Evolutionary conservation across 2,888 invertebrate genomes (phyloP), one percentile per base, ranked within the genome.

Genomic region (Craniophora ligustri): DNA sequence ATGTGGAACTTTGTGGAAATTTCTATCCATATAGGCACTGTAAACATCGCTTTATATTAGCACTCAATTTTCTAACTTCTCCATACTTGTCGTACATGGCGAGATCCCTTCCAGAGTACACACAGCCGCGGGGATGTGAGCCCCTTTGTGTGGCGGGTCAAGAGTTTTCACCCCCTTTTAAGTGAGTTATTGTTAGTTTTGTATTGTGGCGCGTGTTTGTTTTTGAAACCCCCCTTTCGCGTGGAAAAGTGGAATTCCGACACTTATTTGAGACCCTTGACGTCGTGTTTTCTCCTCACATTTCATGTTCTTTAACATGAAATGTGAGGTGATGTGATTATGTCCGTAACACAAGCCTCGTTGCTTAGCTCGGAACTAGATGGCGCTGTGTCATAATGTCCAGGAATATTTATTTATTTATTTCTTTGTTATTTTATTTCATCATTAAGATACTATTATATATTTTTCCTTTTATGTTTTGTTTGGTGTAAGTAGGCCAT

Each of bases 161-260:
- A 78, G 74, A 70, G 74, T 74, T 75, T 72, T 76, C 70, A 64
- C 78, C 66, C n/a, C 73, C 69, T 61, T 76, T 62, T 72, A 78
- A 72, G 66, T 72, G 66, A 71, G 66, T 76, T 75, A 77, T 76
- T 77, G 72, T 75, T 68, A 55, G 60, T 65, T 56, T 49, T 60
- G 45, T 61, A 49, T 42, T 49, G 62, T 63, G 28, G 65, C 45
- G 31, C 35, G 44, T 49, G 48, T 67, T 58, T 62, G 39, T 58
- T 67, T 53, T 56, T 69, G 38, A 56, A 63, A 41, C 48, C 39
- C 57, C 39, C 57, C 64, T 56, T 65, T 47, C 42, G 48, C 36
- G 40, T 63, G 16, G 23, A 26, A 23, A 18, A 63, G 15, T 34
- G 48, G 55, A 64, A 63, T 64, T 68, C 64, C 40, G 19, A 28